Conservation (phyloP, 2,113 vertebrate species). For the Coregonus clupeaformis region DNA sequence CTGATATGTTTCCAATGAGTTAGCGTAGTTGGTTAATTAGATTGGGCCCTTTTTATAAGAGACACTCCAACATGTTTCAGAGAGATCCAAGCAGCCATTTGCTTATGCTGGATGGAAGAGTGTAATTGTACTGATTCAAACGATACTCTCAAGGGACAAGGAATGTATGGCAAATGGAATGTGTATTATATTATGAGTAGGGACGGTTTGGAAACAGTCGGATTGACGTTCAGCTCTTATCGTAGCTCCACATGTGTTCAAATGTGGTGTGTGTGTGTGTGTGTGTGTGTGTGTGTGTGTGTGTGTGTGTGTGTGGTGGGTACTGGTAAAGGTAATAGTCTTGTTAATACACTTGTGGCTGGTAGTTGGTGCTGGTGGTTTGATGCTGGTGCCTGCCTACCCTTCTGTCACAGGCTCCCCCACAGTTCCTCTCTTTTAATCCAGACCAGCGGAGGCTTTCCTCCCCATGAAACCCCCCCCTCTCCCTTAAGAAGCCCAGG, state of each 20-base stretch:
- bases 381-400: background rate
- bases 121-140: constrained; percentile 21
- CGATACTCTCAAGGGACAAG: constrained; percentile 9
- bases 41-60: constrained; percentile 7
- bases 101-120: constrained; percentile 11
- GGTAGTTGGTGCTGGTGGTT: too few species aligned
- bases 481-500: constrained; percentile 1
- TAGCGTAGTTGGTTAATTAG: constrained; percentile 8
- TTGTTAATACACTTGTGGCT: too few species aligned
- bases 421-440: constrained; percentile 6
- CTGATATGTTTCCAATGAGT: constrained; percentile 10
- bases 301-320: too few species aligned
- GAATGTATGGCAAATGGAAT: background rate
- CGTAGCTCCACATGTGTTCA: background rate
- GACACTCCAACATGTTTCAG: constrained; percentile 16
- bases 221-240: background rate
- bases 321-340: too few species aligned
- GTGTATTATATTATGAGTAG: background rate
- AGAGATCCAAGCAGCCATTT: constrained; percentile 30
- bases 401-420: constrained; percentile 24
- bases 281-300: too few species aligned
- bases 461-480: background rate
- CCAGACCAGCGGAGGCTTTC: constrained; percentile 40
- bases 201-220: background rate
- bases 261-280: too few species aligned